phyloP scores from a whole-genome alignment of 2,797 vertebrate species.

The Acridotheres tristis region DNA sequence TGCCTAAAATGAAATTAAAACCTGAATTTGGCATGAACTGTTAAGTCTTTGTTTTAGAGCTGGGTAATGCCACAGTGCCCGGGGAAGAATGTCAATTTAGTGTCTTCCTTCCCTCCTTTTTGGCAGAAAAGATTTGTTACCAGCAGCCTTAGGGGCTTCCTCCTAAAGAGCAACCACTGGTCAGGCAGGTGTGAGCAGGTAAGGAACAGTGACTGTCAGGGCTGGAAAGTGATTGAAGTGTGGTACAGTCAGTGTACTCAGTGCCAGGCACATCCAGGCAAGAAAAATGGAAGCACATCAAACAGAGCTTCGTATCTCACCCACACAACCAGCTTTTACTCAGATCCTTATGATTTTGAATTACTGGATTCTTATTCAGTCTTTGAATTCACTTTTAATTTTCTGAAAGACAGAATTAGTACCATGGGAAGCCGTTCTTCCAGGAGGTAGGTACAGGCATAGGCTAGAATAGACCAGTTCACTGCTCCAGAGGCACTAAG shows the following conservation, averaged over 20 bases:
- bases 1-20: neutral
- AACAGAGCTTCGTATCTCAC: neutral
- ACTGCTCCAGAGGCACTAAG: neutral
- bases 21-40: neutral
- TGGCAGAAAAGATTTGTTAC: neutral
- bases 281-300: conserved; percentile 17
- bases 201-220: neutral
- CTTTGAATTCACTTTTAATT: neutral
- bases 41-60: neutral
- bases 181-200: neutral
- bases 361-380: neutral
- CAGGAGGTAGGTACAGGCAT: neutral
- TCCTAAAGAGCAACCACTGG: neutral
- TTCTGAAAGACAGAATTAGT: neutral
- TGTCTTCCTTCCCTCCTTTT: neutral
- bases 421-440: neutral
- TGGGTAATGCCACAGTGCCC: neutral
- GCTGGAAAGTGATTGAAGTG: neutral
- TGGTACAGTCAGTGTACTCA: neutral
- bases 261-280: neutral
- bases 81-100: neutral
- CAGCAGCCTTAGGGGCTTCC: neutral
- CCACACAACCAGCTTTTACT: neutral
- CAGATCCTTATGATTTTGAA: neutral
- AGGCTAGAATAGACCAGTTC: conserved; percentile 10